phyloP scores from a whole-genome alignment of 2,888 invertebrate genomes.

The Axea sp. region DNA sequence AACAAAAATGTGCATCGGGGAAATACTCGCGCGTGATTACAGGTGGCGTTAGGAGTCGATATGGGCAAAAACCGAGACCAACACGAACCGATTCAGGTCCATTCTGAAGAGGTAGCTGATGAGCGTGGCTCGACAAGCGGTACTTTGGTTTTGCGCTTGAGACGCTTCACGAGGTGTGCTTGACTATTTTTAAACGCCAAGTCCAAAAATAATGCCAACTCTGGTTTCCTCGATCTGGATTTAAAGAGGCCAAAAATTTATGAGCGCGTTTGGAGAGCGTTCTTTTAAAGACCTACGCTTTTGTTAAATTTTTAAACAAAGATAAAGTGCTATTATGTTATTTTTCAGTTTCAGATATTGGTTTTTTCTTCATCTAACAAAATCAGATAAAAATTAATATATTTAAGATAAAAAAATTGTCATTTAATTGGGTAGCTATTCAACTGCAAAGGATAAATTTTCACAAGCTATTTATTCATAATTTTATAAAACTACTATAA shows the following conservation, averaged over 20 bases:
- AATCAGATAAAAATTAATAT: too few species aligned
- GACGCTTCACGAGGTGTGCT: constrained; percentile 1
- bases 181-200: constrained; percentile 25
- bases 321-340: too few species aligned
- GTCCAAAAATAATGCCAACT: constrained; percentile 31
- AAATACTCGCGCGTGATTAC: constrained; percentile 27
- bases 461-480: constrained; percentile 36
- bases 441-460: constrained; percentile 35
- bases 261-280: too few species aligned
- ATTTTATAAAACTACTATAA: constrained; percentile 12
- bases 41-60: constrained; percentile 53
- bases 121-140: constrained; percentile 33
- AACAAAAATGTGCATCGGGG: constrained; percentile 31
- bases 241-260: constrained; percentile 28
- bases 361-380: too few species aligned
- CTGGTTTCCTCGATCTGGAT: constrained; percentile 30
- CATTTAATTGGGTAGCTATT: constrained; percentile 29
- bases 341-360: too few species aligned
- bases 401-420: background rate
- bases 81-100: constrained; percentile 67
- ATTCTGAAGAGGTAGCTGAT: constrained; percentile 62
- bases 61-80: constrained; percentile 50
- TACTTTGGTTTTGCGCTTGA: constrained; percentile 18
- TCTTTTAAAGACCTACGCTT: too few species aligned
- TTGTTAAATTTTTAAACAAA: too few species aligned